Conservation (phyloP, 2,797 vertebrate species). For the Xiphophorus birchmanni region DNA sequence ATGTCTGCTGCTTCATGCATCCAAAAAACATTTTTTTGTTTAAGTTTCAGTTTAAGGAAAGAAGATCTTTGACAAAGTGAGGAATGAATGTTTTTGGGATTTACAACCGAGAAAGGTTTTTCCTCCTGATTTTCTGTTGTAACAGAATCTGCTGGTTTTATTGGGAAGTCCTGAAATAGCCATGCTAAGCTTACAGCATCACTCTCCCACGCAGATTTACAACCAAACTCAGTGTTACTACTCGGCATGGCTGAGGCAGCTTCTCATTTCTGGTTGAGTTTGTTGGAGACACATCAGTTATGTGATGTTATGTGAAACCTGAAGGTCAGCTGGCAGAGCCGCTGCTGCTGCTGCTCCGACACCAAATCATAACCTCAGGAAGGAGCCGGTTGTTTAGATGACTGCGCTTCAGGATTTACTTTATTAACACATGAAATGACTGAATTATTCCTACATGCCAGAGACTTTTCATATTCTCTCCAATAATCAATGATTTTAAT, state of each 20-base stretch:
- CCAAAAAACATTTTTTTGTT: background rate
- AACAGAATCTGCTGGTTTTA: conserved; percentile 19
- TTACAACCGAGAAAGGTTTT: background rate
- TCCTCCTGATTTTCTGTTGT: background rate
- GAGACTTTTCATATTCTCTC: background rate
- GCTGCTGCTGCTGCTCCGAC: background rate
- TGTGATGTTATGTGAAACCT: background rate
- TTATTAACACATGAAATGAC: background rate
- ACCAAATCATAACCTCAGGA: background rate
- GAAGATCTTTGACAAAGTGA: background rate
- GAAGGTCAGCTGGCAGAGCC: background rate
- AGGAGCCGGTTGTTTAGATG: background rate
- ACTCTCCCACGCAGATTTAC: conserved; percentile 50
- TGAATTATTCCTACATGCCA: background rate
- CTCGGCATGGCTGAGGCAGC: conserved; percentile 8
- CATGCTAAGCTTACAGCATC: conserved; percentile 47
- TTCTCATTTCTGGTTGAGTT: conserved; percentile 19
- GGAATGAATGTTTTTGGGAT: background rate
- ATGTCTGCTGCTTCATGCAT: conserved; percentile 13
- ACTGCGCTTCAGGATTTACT: background rate
- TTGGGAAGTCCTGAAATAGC: conserved; percentile 53
- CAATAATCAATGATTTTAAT: background rate
- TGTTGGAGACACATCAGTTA: background rate
- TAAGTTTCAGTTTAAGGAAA: conserved; percentile 4
- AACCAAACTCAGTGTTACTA: conserved; percentile 43